Conservation (phyloP, 2,888 invertebrate genomes). For the Drosophila birchii region DNA sequence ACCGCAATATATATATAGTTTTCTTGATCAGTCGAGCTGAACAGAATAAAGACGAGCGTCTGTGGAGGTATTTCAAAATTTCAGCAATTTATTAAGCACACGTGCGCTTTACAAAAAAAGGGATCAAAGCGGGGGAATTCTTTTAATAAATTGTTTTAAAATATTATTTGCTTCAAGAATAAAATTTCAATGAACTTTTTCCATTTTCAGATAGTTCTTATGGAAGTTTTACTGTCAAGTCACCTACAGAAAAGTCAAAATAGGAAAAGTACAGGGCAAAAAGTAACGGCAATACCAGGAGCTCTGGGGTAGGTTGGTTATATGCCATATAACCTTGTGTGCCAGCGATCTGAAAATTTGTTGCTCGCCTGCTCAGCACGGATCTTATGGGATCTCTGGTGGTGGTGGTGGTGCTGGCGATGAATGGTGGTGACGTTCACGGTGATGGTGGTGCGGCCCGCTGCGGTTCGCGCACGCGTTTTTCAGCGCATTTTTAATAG, state of each 20-base stretch:
- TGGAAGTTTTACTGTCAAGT: background rate
- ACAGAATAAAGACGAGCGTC: conserved; percentile 43
- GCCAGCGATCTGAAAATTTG: conserved; percentile 70
- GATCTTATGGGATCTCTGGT: conserved; percentile 31
- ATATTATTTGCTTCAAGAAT: background rate
- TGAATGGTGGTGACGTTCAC: conserved; percentile 36
- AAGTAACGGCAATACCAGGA: conserved; percentile 67
- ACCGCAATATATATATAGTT: conserved; percentile 37
- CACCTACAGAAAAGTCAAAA: background rate
- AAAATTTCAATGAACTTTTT: background rate
- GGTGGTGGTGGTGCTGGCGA: conserved; percentile 41
- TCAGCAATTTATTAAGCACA: conserved; percentile 62
- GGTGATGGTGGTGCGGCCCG: conserved; percentile 29
- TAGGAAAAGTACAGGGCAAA: conserved; percentile 29
- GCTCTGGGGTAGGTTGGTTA: conserved; percentile 57
- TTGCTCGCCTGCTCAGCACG: conserved; percentile 43
- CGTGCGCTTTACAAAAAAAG: conserved; percentile 52
- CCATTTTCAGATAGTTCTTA: background rate
- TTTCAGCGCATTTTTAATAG: conserved; percentile 77
- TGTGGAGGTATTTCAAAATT: conserved; percentile 51
- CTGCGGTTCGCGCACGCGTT: conserved; percentile 68
- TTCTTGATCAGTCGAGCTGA: conserved; percentile 70
- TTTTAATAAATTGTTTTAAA: background rate
- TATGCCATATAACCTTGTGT: conserved; percentile 20
- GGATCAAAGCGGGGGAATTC: conserved; percentile 4